These are phyloP conservation scores for Gymnopithys bicolor DNA, from an alignment of 2,797 vertebrate genomes.

Conservation along the genomic window DNA sequence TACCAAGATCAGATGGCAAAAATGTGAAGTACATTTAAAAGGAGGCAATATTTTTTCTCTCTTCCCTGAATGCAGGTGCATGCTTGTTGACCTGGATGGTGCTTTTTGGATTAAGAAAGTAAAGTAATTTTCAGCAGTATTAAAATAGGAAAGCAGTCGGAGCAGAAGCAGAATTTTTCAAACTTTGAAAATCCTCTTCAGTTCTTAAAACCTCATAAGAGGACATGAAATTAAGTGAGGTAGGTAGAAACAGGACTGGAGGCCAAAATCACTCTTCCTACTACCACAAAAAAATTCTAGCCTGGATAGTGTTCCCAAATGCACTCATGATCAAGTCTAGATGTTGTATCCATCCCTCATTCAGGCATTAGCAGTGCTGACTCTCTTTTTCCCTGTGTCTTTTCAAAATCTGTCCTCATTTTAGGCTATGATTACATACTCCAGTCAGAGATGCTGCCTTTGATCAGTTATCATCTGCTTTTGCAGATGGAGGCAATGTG, in stretches of 20 bases:
- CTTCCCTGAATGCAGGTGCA: neutral
- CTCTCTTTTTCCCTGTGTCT: neutral
- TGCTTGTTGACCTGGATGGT: neutral
- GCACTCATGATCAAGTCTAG: neutral
- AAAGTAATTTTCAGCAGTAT: neutral
- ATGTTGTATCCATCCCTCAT: neutral
- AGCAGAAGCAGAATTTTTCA: neutral
- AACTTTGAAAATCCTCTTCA: neutral
- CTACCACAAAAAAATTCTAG: neutral
- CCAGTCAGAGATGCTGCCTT: slow-evolving; percentile 7
- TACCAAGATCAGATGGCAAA: neutral
- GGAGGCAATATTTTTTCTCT: neutral
- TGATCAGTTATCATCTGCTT: slow-evolving; percentile 57
- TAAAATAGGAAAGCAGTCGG: neutral
- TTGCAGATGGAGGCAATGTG: slow-evolving; percentile 37
- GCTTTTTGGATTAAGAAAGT: neutral
- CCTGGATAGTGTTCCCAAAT: neutral
- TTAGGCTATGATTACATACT: neutral
- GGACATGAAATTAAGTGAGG: neutral
- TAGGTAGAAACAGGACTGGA: neutral
- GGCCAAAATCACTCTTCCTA: neutral
- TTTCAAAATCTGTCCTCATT: slow-evolving; percentile 25
- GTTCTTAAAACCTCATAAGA: neutral
- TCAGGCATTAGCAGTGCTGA: neutral
- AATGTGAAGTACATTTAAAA: neutral